These are phyloP conservation scores for Alitta virens DNA, from an alignment of 2,888 invertebrate species.

Conservation along the genomic window DNA sequence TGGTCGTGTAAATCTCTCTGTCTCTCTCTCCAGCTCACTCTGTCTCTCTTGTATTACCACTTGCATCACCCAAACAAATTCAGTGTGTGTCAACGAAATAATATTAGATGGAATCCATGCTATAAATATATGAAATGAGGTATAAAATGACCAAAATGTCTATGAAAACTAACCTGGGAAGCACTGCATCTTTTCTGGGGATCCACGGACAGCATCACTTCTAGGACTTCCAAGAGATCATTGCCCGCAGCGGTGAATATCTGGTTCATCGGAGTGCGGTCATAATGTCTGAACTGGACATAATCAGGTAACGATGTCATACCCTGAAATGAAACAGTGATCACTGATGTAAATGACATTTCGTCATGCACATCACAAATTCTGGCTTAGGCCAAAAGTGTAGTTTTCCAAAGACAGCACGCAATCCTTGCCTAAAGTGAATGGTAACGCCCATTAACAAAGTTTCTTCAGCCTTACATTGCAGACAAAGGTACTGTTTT, in stretches of 20 bases:
- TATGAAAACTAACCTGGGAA: slow-evolving; percentile 65
- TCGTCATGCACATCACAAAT: background rate
- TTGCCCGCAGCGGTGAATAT: slow-evolving; percentile 95
- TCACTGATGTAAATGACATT: background rate
- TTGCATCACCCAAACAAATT: no score
- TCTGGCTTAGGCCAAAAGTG: background rate
- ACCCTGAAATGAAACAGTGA: slow-evolving; percentile 33
- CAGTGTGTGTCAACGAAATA: no score
- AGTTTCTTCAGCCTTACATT: no score
- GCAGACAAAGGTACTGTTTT: no score
- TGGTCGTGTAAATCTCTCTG: no score
- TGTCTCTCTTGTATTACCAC: no score
- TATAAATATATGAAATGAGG: no score
- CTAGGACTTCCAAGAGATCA: slow-evolving; percentile 81
- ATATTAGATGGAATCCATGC: no score
- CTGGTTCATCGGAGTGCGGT: slow-evolving; percentile 79
- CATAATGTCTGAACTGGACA: slow-evolving; percentile 85
- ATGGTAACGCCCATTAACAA: no score
- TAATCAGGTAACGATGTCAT: slow-evolving; percentile 73
- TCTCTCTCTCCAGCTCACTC: no score
- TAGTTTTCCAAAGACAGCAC: background rate
- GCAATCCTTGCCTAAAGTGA: no score
- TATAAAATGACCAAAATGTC: no score
- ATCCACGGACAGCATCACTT: slow-evolving; percentile 75
- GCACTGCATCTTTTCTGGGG: slow-evolving; percentile 80